A percentile compares a stretch with the other conserved stretches of the same genome.
These are phyloP conservation scores for Grapholita molesta DNA, from an alignment of 1,140 invertebrate species.

Conservation along the genomic window DNA sequence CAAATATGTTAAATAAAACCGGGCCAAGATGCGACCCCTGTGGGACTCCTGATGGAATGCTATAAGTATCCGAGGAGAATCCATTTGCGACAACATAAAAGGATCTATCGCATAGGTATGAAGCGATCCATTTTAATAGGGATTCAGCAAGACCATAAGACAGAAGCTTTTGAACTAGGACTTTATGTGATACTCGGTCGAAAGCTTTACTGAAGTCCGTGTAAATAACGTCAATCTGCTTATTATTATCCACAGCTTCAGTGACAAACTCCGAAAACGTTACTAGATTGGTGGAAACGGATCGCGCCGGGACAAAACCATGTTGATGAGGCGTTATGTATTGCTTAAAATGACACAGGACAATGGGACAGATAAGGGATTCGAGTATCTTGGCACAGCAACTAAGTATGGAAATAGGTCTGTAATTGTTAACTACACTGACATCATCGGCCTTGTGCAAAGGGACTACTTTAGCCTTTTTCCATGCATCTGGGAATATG, in stretches of 20 bases:
- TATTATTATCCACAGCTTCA: neutral
- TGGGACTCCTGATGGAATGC: neutral
- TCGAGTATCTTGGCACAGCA: slow-evolving; percentile 33
- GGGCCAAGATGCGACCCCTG: slow-evolving; percentile 10
- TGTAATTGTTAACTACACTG: slow-evolving; percentile 27
- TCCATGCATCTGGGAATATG: slow-evolving; percentile 27
- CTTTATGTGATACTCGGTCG: slow-evolving; percentile 17
- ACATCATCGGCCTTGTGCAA: slow-evolving; percentile 28
- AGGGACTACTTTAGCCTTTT: slow-evolving; percentile 31
- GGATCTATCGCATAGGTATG: slow-evolving; percentile 15
- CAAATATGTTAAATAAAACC: slow-evolving; percentile 3
- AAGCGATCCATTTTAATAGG: slow-evolving; percentile 13
- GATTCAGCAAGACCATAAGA: neutral
- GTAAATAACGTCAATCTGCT: slow-evolving; percentile 22
- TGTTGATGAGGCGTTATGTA: slow-evolving; percentile 15
- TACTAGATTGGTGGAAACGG: slow-evolving; percentile 16
- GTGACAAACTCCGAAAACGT: slow-evolving; percentile 1
- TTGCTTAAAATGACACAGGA: slow-evolving; percentile 3
- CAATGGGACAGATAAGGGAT: neutral
- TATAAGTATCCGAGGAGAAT: neutral
- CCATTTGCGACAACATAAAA: neutral
- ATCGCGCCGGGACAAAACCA: slow-evolving; percentile 19
- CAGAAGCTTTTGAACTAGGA: slow-evolving; percentile 15
- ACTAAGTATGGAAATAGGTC: slow-evolving; percentile 34
- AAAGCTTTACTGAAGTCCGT: slow-evolving; percentile 25